Percentiles rank a stretch among this genome's conserved stretches.
Evolutionary conservation across 2,888 invertebrate genomes (phyloP).

Genomic region (Helobdella robusta): DNA sequence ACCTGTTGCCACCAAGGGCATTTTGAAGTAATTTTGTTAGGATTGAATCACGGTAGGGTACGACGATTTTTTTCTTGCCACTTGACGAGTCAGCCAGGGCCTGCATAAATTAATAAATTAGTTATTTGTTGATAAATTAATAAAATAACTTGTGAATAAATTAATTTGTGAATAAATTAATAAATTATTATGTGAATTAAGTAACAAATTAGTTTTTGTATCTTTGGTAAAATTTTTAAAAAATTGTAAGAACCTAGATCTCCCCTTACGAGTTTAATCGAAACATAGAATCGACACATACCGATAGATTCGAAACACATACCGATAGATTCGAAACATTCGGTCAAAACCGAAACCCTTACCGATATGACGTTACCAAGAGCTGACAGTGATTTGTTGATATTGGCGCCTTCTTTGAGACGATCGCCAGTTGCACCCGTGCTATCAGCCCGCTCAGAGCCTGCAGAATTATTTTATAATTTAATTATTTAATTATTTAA

Average conservation of each 20-base stretch:
- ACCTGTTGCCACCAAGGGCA: slow-evolving; percentile 51
- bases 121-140: neutral
- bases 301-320: too few relatives aligned
- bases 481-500: too few relatives aligned
- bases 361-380: slow-evolving; percentile 51
- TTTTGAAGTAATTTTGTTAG: slow-evolving; percentile 50
- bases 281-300: too few relatives aligned
- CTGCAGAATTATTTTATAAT: too few relatives aligned
- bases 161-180: too few relatives aligned
- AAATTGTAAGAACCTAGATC: too few relatives aligned
- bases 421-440: slow-evolving; percentile 51
- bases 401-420: slow-evolving; percentile 50
- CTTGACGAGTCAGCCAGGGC: slow-evolving; percentile 48
- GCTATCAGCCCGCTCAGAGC: slow-evolving; percentile 50
- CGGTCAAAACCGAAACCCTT: too few relatives aligned
- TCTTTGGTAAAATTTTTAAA: too few relatives aligned
- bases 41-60: slow-evolving; percentile 50
- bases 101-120: slow-evolving; percentile 34
- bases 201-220: too few relatives aligned
- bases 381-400: slow-evolving; percentile 50
- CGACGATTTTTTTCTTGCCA: slow-evolving; percentile 48
- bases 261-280: too few relatives aligned
- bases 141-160: neutral
- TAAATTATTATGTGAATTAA: too few relatives aligned
- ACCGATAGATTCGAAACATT: too few relatives aligned